phyloP scores from a whole-genome alignment of 1,140 invertebrate genomes.

The Drosophila jambulina region DNA sequence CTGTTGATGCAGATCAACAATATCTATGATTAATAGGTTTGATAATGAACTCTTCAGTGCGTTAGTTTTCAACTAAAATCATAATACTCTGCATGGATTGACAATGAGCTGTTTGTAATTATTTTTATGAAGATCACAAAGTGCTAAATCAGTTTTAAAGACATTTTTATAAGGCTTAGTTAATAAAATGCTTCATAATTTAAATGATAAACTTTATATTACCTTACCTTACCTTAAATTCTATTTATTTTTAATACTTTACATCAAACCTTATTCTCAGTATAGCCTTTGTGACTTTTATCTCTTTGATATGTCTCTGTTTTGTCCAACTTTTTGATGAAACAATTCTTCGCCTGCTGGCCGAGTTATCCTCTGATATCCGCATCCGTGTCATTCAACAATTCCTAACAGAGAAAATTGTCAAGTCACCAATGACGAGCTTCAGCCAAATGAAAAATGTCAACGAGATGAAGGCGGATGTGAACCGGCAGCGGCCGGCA shows the following conservation, averaged over 20 bases:
- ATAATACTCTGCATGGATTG: too few species aligned
- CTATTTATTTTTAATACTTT: too few species aligned
- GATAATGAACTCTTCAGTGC: too few species aligned
- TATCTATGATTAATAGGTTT: too few species aligned
- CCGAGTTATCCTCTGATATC: slow-evolving; percentile 12
- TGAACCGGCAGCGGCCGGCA: neutral
- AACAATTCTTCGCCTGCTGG: slow-evolving; percentile 7
- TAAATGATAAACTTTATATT: neutral
- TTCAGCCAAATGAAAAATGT: slow-evolving; percentile 38
- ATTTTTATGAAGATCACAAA: too few species aligned
- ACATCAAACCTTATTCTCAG: neutral
- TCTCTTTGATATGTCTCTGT: slow-evolving; percentile 4
- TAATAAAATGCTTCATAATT: neutral
- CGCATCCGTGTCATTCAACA: slow-evolving; percentile 7
- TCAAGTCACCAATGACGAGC: slow-evolving; percentile 12
- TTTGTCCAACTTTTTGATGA: neutral
- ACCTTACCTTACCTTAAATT: neutral
- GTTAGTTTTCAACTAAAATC: too few species aligned
- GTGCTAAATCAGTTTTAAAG: neutral
- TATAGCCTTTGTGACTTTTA: neutral
- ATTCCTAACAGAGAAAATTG: slow-evolving; percentile 8
- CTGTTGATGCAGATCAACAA: too few species aligned
- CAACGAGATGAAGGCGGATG: slow-evolving; percentile 31
- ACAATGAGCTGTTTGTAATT: neutral
- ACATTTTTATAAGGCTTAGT: neutral